phyloP scores from a whole-genome alignment of 92 coral and sea anemone species.

The Micromussa lordhowensis region DNA sequence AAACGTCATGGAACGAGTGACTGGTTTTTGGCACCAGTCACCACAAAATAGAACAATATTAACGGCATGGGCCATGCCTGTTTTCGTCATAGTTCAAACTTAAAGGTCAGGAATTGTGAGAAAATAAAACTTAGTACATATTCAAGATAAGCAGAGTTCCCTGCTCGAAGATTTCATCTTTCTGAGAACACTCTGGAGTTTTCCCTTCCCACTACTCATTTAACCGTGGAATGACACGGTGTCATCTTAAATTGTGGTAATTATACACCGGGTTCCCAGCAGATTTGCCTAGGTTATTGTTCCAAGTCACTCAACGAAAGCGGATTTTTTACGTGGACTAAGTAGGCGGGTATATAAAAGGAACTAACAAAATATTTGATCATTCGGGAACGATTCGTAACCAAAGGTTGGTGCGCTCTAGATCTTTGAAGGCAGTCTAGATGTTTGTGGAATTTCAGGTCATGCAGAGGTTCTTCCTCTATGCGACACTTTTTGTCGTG shows the following conservation, averaged over 20 bases:
- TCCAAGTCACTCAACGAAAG: slow-evolving; percentile 47
- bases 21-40: not conserved
- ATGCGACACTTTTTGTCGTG: slow-evolving; percentile 31
- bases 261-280: slow-evolving; percentile 38
- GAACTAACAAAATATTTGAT: slow-evolving; percentile 10
- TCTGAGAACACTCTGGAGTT: not conserved
- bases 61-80: not conserved
- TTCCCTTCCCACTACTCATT: not conserved
- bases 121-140: no score
- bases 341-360: slow-evolving; percentile 22
- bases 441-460: slow-evolving; percentile 10
- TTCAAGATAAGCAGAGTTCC: not conserved
- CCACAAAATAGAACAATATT: slow-evolving; percentile 4
- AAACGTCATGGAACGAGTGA: not conserved
- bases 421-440: not conserved
- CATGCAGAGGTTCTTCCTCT: slow-evolving; percentile 46
- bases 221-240: not conserved
- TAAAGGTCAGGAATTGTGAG: not conserved
- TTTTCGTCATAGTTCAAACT: not conserved
- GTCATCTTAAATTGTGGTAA: slow-evolving; percentile 38
- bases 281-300: slow-evolving; percentile 8
- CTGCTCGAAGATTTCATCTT: not conserved
- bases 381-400: slow-evolving; percentile 4
- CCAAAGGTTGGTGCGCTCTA: not conserved
- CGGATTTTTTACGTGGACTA: slow-evolving; percentile 11